Evolutionary conservation across 2,113 vertebrate species (phyloP).

Genomic region (Strix aluco): DNA sequence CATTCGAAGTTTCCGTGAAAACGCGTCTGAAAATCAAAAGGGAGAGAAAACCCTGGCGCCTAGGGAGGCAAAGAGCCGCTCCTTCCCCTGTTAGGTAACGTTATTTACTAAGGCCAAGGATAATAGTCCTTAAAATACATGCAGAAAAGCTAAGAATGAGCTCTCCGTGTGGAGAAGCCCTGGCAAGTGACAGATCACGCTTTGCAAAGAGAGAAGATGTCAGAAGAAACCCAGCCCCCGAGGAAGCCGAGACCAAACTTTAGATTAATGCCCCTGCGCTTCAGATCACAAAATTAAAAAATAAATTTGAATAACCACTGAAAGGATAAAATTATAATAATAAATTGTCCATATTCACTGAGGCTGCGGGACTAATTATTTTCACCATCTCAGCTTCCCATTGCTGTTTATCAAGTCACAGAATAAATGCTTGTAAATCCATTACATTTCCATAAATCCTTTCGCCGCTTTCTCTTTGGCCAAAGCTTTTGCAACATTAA

Average conservation of each 20-base stretch:
- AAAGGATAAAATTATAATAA: constrained; percentile 60
- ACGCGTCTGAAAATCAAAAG: neutral
- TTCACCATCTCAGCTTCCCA: constrained; percentile 26
- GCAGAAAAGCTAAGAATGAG: neutral
- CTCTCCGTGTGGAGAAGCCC: neutral
- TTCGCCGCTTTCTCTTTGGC: neutral
- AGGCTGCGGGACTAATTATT: constrained; percentile 53
- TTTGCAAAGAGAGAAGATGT: neutral
- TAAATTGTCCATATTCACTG: constrained; percentile 47
- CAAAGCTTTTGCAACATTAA: constrained; percentile 53
- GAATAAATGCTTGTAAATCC: constrained; percentile 55
- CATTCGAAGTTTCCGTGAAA: neutral
- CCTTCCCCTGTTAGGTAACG: neutral
- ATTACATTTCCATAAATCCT: constrained; percentile 54
- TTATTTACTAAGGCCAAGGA: neutral
- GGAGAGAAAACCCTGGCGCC: neutral
- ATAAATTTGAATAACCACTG: constrained; percentile 55
- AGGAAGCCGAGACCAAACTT: neutral
- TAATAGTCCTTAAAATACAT: neutral
- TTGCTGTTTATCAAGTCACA: constrained; percentile 51
- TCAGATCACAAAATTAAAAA: constrained; percentile 55
- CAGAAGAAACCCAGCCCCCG: neutral
- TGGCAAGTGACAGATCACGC: neutral
- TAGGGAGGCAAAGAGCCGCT: neutral
- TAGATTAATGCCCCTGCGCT: neutral